Conservation (phyloP, 1,140 invertebrate genomes). For the Plectrocnemia conspersa region DNA sequence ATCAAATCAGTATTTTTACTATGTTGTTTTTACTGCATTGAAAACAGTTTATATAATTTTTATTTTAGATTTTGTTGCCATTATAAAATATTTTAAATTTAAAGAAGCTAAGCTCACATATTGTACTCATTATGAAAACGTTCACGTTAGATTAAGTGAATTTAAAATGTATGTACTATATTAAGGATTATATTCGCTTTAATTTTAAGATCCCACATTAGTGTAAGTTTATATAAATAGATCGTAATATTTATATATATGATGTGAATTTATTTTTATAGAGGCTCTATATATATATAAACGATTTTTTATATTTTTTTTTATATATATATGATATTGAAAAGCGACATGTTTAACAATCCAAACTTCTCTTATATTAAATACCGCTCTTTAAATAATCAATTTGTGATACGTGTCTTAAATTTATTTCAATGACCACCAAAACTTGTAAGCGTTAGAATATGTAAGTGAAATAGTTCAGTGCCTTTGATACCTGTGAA, state of each 20-base stretch:
- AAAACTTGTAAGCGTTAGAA: too few relatives aligned
- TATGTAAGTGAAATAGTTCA: not conserved
- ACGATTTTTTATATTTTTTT: not conserved
- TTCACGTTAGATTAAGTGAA: not conserved
- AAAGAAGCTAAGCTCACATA: not conserved
- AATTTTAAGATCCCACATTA: not conserved
- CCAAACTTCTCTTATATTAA: not conserved
- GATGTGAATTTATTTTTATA: not conserved
- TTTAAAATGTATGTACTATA: not conserved
- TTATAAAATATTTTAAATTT: not conserved
- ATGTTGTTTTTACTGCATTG: not conserved
- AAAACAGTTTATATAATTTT: not conserved
- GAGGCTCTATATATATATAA: constrained; percentile 5
- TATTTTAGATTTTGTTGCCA: too few relatives aligned
- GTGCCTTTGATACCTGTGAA: constrained; percentile 10
- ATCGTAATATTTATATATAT: not conserved
- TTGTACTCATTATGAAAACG: not conserved
- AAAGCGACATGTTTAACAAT: not conserved
- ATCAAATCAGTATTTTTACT: not conserved
- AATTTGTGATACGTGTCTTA: not conserved
- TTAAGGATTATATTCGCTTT: not conserved
- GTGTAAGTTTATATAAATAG: not conserved
- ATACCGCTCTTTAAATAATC: not conserved
- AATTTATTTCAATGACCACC: too few relatives aligned
- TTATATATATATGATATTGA: not conserved